Conservation (phyloP, 1,140 invertebrate species). For the Formica selysi region DNA sequence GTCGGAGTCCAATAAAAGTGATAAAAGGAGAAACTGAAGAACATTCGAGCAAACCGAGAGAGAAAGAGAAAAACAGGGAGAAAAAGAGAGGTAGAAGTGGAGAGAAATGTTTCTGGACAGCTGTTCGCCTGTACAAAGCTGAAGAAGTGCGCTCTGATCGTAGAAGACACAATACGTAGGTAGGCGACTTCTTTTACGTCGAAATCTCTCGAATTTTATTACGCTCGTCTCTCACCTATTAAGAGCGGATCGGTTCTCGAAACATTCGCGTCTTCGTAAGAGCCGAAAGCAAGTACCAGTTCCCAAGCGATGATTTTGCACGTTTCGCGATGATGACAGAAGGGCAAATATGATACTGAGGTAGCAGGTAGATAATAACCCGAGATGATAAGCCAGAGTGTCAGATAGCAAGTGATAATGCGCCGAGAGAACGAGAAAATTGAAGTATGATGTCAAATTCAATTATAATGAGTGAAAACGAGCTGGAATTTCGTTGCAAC, state of each 20-base stretch:
- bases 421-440: background rate
- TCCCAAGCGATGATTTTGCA: background rate
- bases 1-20: constrained; percentile 66
- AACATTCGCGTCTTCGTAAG: constrained; percentile 3
- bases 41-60: constrained; percentile 31
- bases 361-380: background rate
- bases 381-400: constrained; percentile 26
- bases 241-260: constrained; percentile 26
- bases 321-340: constrained; percentile 4
- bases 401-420: constrained; percentile 10
- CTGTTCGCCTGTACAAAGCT: constrained; percentile 4
- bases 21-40: constrained; percentile 66
- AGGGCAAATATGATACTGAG: background rate
- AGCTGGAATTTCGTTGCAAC: constrained; percentile 19
- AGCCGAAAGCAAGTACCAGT: background rate
- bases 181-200: constrained; percentile 27
- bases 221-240: background rate
- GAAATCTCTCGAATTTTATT: constrained; percentile 54
- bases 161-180: constrained; percentile 53
- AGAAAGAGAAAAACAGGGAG: constrained; percentile 20
- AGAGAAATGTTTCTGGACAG: constrained; percentile 58
- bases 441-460: background rate
- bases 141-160: constrained; percentile 33
- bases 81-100: background rate
- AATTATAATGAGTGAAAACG: constrained; percentile 2